phyloP scores from a whole-genome alignment of 2,113 vertebrate genomes.

The Chaetorhynchus papuensis region DNA sequence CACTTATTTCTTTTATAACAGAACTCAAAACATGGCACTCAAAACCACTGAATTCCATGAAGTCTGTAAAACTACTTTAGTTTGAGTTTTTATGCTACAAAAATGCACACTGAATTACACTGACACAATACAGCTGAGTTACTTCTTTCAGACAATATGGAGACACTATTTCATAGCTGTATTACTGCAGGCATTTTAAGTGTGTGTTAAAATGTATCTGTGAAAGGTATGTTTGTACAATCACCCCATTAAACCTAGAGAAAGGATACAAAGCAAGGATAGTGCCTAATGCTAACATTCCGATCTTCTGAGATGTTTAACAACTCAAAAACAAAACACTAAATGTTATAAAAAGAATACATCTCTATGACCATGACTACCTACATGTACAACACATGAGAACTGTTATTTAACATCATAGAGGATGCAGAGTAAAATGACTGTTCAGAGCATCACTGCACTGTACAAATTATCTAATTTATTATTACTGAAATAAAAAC shows the following conservation, averaged over 20 bases:
- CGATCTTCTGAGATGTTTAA: not conserved
- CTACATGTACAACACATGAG: rapidly evolving
- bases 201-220: not conserved
- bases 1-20: not conserved
- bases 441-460: not conserved
- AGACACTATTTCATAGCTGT: not conserved
- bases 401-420: not conserved
- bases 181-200: not conserved
- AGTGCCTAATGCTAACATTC: not conserved
- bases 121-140: not conserved
- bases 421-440: not conserved
- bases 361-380: not conserved
- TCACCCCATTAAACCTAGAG: not conserved
- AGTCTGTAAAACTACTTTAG: not conserved
- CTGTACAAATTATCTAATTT: not conserved
- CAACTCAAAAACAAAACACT: not conserved
- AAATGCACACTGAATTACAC: not conserved
- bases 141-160: not conserved
- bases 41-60: not conserved
- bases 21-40: not conserved
- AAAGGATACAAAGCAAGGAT: not conserved
- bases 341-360: not conserved
- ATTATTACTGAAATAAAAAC: not conserved
- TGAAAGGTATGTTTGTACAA: not conserved
- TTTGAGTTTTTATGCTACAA: not conserved